Percentiles rank a stretch among this genome's conserved stretches.
Evolutionary conservation across 2,113 vertebrate species (phyloP).

Genomic region (Vimba vimba): DNA sequence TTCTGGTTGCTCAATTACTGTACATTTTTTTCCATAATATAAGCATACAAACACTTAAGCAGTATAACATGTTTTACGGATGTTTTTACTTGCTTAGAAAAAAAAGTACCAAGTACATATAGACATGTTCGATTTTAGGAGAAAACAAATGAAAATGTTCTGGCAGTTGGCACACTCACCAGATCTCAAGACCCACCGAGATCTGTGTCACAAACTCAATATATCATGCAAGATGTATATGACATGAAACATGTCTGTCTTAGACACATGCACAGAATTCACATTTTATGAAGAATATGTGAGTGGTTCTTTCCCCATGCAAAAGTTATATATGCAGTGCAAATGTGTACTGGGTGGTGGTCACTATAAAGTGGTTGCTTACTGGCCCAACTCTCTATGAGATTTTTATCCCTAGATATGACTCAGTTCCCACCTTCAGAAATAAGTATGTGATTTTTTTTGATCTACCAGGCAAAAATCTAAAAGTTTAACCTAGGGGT

Average conservation of each 20-base stretch:
- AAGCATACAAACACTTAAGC: neutral
- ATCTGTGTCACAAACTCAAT: conserved; percentile 50
- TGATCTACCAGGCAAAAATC: neutral
- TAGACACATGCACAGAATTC: neutral
- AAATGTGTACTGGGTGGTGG: neutral
- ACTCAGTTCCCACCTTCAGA: neutral
- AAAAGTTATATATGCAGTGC: neutral
- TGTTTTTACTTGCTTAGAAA: neutral
- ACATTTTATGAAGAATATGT: neutral
- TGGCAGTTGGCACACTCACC: neutral
- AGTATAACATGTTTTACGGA: neutral
- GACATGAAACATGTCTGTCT: conserved; percentile 24
- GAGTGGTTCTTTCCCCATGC: neutral
- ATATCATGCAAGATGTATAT: conserved; percentile 69
- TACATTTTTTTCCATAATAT: neutral
- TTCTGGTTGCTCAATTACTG: conserved; percentile 44
- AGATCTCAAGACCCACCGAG: neutral
- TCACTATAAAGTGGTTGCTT: neutral
- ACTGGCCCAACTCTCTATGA: neutral
- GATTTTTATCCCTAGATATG: neutral
- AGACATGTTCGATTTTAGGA: neutral
- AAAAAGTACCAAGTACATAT: neutral
- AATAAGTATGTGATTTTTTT: neutral
- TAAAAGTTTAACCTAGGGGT: neutral
- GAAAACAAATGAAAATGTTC: neutral